These are phyloP conservation scores for Chaitophorus viminalis DNA, from an alignment of 2,888 invertebrate genomes.

Conservation along the genomic window DNA sequence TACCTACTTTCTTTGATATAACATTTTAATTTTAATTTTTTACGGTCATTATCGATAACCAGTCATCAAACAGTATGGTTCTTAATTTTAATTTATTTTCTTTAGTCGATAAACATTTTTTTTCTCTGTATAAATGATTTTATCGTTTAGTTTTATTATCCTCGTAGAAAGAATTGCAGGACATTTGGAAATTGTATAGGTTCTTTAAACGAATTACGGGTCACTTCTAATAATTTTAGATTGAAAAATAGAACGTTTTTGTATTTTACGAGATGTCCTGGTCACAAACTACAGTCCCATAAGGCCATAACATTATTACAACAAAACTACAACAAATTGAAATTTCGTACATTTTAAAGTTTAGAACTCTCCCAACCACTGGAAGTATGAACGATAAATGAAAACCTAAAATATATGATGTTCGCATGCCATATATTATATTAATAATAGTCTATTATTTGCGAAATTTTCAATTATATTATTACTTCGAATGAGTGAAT, in stretches of 20 bases:
- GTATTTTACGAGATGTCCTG: neutral
- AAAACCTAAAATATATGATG: neutral
- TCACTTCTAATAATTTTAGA: neutral
- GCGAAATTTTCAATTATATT: neutral
- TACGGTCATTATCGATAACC: neutral
- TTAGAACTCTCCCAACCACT: neutral
- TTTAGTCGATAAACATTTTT: neutral
- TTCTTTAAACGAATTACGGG: neutral
- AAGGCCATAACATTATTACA: neutral
- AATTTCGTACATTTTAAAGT: neutral
- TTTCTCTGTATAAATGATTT: neutral
- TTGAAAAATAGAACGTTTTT: neutral
- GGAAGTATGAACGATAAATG: neutral
- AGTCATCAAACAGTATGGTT: neutral
- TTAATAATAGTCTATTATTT: neutral
- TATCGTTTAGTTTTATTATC: neutral
- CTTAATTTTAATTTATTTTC: neutral
- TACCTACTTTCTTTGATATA: neutral
- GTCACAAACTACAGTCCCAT: neutral
- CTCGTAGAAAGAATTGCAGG: neutral
- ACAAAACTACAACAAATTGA: neutral
- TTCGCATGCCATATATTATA: neutral
- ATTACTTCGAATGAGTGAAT: neutral
- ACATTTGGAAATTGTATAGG: neutral
- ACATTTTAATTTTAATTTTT: neutral